A percentile compares a stretch with the other conserved stretches of the same genome.
Evolutionary conservation across 2,113 vertebrate genomes (phyloP).

Genomic region (Thalassoma bifasciatum): DNA sequence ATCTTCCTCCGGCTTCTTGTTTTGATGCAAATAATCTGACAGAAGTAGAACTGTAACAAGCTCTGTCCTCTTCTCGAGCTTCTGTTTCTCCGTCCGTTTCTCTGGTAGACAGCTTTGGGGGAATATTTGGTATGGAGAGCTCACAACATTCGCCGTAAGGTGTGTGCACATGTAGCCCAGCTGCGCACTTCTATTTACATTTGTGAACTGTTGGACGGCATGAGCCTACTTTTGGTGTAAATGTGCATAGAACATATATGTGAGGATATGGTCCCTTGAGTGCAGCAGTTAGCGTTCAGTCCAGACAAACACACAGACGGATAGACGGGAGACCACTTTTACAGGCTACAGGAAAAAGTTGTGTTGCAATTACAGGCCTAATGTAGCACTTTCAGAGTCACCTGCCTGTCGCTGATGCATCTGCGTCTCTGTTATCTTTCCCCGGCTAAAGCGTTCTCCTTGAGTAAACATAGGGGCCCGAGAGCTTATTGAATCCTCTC

Average conservation of each 20-base stretch:
- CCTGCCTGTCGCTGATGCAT: slow-evolving; percentile 43
- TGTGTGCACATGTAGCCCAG: slow-evolving; percentile 71
- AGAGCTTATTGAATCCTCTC: slow-evolving; percentile 51
- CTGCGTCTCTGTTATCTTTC: slow-evolving; percentile 51
- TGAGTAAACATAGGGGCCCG: slow-evolving; percentile 73
- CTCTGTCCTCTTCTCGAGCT: slow-evolving; percentile 69
- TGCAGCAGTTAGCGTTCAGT: slow-evolving; percentile 54
- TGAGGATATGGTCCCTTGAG: slow-evolving; percentile 62
- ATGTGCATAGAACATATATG: slow-evolving; percentile 78
- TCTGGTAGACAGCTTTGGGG: slow-evolving; percentile 68
- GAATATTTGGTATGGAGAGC: slow-evolving; percentile 71
- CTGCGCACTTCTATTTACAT: slow-evolving; percentile 74
- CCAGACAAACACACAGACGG: slow-evolving; percentile 81
- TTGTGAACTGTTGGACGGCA: slow-evolving; percentile 59
- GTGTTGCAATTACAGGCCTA: slow-evolving; percentile 51
- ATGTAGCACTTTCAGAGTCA: slow-evolving; percentile 45
- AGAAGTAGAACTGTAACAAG: slow-evolving; percentile 52
- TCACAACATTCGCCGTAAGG: slow-evolving; percentile 69
- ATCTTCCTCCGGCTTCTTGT: slow-evolving; percentile 79
- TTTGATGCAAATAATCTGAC: slow-evolving; percentile 71
- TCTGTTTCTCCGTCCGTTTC: slow-evolving; percentile 62
- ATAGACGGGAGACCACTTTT: slow-evolving; percentile 67
- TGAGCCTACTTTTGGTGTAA: slow-evolving; percentile 72
- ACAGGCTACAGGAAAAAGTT: slow-evolving; percentile 65
- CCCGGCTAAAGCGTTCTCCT: slow-evolving; percentile 61